Percentiles rank a stretch among this genome's conserved stretches.
Evolutionary conservation across 2,797 vertebrate genomes (phyloP).

Genomic region (Eutrigla gurnardus): DNA sequence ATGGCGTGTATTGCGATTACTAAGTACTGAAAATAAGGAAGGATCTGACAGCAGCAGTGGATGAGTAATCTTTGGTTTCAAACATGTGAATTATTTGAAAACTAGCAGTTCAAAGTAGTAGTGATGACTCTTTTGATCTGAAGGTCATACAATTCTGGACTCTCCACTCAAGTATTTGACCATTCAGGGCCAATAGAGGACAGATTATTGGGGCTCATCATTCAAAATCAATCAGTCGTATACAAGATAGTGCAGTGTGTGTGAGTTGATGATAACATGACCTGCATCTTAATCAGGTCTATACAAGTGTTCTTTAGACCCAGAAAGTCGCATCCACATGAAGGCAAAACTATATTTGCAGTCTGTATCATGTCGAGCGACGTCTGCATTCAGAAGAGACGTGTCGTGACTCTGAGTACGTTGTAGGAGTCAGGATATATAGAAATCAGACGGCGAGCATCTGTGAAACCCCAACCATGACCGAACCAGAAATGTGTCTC

Average conservation of each 20-base stretch:
- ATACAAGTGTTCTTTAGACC: not conserved
- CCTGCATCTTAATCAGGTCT: not conserved
- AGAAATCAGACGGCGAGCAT: not conserved
- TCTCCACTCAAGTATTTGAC: not conserved
- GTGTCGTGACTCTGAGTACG: not conserved
- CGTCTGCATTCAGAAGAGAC: not conserved
- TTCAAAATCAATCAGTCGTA: not conserved
- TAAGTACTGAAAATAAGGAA: not conserved
- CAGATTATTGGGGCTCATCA: not conserved
- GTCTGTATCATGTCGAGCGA: not conserved
- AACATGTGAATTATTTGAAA: not conserved
- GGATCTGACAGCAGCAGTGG: not conserved
- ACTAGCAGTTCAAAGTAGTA: not conserved
- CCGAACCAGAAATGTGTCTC: not conserved
- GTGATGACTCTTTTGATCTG: not conserved
- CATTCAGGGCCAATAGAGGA: not conserved
- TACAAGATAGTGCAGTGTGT: no score
- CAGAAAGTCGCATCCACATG: not conserved
- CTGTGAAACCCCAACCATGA: not conserved
- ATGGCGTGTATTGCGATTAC: not conserved
- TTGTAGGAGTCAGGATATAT: not conserved
- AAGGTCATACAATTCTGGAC: not conserved
- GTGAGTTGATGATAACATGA: not conserved
- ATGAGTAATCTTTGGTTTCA: no score
- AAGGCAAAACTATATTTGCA: not conserved